These are phyloP conservation scores for Stictonetta naevosa DNA, from an alignment of 2,113 vertebrate genomes.

Conservation along the genomic window DNA sequence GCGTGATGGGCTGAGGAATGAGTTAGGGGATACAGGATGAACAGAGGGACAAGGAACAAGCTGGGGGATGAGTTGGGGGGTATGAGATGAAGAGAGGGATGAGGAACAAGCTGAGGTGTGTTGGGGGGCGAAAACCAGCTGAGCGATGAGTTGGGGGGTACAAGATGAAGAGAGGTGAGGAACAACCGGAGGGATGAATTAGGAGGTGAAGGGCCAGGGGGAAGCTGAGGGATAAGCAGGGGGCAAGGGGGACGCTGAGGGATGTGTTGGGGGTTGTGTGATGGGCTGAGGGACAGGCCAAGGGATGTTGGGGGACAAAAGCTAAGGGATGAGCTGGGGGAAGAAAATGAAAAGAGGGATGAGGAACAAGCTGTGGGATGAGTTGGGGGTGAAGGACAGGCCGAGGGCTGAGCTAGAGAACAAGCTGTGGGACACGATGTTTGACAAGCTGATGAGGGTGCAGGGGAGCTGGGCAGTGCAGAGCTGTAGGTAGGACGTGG, in stretches of 20 bases:
- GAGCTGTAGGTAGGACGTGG: not conserved
- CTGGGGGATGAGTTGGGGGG: not conserved
- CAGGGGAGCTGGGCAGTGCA: fast-evolving
- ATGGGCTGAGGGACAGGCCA: not conserved
- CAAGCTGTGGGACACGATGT: too few relatives aligned
- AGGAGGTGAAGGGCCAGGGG: not conserved
- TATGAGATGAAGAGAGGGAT: not conserved
- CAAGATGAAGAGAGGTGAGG: too few relatives aligned
- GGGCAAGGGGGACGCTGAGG: not conserved
- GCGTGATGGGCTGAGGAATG: too few relatives aligned
- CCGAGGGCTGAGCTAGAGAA: not conserved
- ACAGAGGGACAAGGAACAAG: not conserved
- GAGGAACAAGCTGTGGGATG: not conserved
- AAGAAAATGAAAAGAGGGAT: too few relatives aligned
- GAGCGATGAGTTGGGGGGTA: not conserved
- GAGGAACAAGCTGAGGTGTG: too few relatives aligned
- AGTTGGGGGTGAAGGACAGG: too few relatives aligned
- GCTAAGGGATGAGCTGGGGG: not conserved
- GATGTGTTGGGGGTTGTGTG: not conserved
- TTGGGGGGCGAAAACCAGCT: not conserved
- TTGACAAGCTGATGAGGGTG: not conserved
- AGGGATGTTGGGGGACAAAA: too few relatives aligned
- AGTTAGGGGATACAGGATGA: not conserved
- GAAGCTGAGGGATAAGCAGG: too few relatives aligned
- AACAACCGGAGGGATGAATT: not conserved